Evolutionary conservation across 2,888 invertebrate species (phyloP).

Genomic region (Microctonus aethiopoides): DNA sequence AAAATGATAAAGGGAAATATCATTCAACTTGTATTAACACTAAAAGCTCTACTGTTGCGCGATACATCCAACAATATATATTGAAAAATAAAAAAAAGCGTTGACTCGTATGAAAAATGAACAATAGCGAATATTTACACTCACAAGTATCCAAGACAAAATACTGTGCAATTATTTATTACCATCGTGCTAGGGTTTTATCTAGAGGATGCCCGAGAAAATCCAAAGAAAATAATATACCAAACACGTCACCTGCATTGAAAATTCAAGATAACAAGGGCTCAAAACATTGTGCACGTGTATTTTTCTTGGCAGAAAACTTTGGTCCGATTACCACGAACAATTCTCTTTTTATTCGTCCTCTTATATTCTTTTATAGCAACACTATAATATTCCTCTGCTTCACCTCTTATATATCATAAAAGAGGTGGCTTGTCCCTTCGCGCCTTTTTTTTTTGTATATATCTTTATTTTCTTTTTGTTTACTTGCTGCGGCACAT

Average conservation of each 20-base stretch:
- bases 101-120: not conserved
- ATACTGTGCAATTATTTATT: constrained; percentile 5
- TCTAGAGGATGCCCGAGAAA: constrained; percentile 2
- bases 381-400: not conserved
- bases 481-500: not conserved
- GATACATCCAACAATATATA: too few relatives aligned
- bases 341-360: constrained; percentile 8
- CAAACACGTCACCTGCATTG: constrained; percentile 22
- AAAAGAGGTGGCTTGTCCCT: not conserved
- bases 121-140: not conserved
- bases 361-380: not conserved
- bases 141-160: not conserved
- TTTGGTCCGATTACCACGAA: constrained; percentile 1
- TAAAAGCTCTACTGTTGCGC: too few relatives aligned
- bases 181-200: constrained; percentile 6
- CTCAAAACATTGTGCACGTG: constrained; percentile 13
- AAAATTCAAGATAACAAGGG: constrained; percentile 30
- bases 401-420: not conserved
- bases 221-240: constrained; percentile 15
- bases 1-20: not conserved
- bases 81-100: not conserved
- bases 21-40: not conserved
- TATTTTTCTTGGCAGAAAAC: not conserved
- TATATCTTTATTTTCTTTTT: not conserved
- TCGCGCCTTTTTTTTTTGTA: constrained; percentile 2